These are phyloP conservation scores for Manis pentadactyla DNA, from an alignment of 2,797 vertebrate genomes.

Conservation along the genomic window DNA sequence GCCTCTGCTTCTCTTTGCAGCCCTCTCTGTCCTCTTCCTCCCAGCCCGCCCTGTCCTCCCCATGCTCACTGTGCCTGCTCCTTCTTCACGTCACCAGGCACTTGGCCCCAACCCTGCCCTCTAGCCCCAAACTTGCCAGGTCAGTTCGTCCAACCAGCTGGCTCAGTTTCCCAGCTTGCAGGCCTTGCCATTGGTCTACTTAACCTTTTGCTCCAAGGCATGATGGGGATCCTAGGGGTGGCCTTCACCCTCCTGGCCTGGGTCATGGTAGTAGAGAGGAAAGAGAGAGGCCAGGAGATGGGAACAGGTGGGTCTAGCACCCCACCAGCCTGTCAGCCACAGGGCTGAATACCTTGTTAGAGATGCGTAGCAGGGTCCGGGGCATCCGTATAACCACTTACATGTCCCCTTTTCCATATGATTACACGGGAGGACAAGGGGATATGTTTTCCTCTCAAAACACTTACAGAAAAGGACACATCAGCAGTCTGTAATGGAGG, in stretches of 20 bases:
- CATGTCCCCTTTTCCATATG: not conserved
- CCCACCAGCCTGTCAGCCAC: not conserved
- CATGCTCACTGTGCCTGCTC: not conserved
- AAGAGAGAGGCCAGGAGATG: not conserved
- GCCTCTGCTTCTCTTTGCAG: not conserved
- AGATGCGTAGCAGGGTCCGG: not conserved
- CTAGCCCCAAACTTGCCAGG: not conserved
- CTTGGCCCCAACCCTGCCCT: too few species aligned
- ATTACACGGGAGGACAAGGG: not conserved
- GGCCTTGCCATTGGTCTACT: not conserved
- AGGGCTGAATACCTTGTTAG: not conserved
- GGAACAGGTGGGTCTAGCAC: not conserved
- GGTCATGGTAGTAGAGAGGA: fast-evolving
- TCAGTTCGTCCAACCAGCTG: not conserved
- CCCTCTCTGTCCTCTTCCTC: not conserved
- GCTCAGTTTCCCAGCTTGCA: not conserved
- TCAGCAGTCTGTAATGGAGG: not conserved
- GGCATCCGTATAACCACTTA: fast-evolving
- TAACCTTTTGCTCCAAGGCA: not conserved
- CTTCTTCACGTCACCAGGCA: fast-evolving
- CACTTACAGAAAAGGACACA: not conserved
- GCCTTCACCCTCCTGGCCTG: fast-evolving
- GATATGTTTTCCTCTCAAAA: not conserved
- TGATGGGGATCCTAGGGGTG: not conserved
- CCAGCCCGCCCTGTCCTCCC: not conserved